These are phyloP conservation scores for Phalacrocorax brasilianus DNA, from an alignment of 2,113 vertebrate genomes.

Conservation along the genomic window DNA sequence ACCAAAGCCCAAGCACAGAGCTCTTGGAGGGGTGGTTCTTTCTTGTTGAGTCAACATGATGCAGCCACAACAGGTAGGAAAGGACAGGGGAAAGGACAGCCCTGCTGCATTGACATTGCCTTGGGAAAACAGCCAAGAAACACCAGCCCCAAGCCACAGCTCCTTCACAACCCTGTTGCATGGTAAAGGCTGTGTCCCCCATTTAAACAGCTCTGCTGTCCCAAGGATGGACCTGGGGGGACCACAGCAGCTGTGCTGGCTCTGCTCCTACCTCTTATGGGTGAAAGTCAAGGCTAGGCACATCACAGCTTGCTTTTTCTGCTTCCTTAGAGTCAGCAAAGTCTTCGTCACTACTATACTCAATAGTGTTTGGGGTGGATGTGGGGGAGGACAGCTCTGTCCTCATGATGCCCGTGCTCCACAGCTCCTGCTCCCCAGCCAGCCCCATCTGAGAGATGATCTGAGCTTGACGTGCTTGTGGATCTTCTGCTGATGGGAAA, in stretches of 20 bases:
- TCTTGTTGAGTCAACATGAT: neutral
- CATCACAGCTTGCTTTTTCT: neutral
- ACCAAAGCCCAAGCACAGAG: neutral
- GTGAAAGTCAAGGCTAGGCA: neutral
- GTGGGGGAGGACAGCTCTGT: neutral
- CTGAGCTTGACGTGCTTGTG: neutral
- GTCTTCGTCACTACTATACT: neutral
- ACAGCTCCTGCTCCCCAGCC: neutral
- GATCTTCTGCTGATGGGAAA: neutral
- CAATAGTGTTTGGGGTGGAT: neutral
- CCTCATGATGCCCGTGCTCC: neutral
- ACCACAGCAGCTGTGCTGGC: neutral
- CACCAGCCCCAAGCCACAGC: neutral
- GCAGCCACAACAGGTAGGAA: neutral
- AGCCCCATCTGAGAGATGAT: neutral
- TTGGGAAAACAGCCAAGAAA: neutral
- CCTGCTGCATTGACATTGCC: neutral
- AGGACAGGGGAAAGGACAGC: neutral
- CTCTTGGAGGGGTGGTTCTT: accelerated
- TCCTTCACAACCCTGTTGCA: neutral
- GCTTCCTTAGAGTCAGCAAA: neutral
- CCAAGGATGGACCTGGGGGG: neutral
- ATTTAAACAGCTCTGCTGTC: neutral
- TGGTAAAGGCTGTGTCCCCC: neutral
- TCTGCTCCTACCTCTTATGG: neutral